Evolutionary conservation across 2,888 invertebrate species (phyloP).

Genomic region (Athalia circularis): DNA sequence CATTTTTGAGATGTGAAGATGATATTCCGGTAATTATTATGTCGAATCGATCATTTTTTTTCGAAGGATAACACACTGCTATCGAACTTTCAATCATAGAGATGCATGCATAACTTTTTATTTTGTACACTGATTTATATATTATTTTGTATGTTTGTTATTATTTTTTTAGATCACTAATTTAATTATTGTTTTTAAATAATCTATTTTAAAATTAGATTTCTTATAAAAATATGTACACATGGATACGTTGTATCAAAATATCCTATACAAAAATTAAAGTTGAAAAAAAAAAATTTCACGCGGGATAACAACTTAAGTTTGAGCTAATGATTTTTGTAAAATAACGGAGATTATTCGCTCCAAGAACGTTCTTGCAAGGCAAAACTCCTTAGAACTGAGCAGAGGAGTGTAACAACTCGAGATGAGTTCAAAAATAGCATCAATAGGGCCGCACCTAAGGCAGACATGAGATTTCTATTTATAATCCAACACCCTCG

Average conservation of each 20-base stretch:
- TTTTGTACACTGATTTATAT: constrained; percentile 45
- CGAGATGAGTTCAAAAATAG: constrained; percentile 64
- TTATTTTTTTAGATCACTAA: constrained; percentile 26
- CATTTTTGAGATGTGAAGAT: constrained; percentile 62
- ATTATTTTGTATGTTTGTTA: neutral
- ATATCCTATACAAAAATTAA: constrained; percentile 40
- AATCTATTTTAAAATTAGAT: constrained; percentile 35
- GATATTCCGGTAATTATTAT: constrained; percentile 1
- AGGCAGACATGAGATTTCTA: constrained; percentile 60
- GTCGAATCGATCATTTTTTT: constrained; percentile 2
- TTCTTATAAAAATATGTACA: constrained; percentile 48
- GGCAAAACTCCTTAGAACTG: constrained; percentile 60
- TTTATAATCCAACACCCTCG: constrained; percentile 63
- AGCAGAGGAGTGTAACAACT: constrained; percentile 64
- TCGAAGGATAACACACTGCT: constrained; percentile 7
- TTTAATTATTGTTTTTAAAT: constrained; percentile 1
- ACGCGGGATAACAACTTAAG: constrained; percentile 30
- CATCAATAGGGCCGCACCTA: constrained; percentile 68
- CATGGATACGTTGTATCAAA: constrained; percentile 47
- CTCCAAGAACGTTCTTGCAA: constrained; percentile 49
- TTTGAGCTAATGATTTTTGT: constrained; percentile 27
- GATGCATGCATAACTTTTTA: constrained; percentile 41
- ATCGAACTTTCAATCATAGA: constrained; percentile 11
- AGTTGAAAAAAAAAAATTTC: constrained; percentile 29
- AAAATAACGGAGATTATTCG: constrained; percentile 41